These are phyloP conservation scores for Atta colombica DNA, from an alignment of 1,140 invertebrate species.

Conservation along the genomic window DNA sequence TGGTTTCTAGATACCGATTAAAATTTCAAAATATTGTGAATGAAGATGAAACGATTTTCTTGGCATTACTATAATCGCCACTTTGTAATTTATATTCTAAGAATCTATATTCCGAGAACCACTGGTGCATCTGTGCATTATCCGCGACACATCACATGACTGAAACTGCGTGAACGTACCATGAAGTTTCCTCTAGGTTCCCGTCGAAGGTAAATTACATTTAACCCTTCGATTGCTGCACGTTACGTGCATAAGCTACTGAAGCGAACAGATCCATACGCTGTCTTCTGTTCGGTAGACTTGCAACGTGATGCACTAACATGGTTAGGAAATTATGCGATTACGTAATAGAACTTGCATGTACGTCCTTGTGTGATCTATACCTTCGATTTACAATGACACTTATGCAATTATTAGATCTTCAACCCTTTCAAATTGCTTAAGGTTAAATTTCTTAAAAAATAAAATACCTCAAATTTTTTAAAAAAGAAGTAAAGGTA, in stretches of 20 bases:
- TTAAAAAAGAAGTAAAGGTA: neutral
- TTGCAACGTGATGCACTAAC: conserved; percentile 42
- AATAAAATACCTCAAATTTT: neutral
- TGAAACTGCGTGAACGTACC: conserved; percentile 36
- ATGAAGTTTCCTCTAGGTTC: conserved; percentile 40
- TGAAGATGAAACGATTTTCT: neutral
- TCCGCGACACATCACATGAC: conserved; percentile 3
- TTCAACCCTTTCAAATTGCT: neutral
- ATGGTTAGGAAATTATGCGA: conserved; percentile 35
- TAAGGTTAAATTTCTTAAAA: neutral
- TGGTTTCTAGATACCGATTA: neutral
- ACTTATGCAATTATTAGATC: neutral
- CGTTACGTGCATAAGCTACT: conserved; percentile 53
- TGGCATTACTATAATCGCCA: neutral
- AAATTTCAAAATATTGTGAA: neutral
- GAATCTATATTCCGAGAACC: conserved; percentile 10
- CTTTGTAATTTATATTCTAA: neutral
- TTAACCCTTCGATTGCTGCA: conserved; percentile 50
- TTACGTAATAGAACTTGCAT: conserved; percentile 48
- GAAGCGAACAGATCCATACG: conserved; percentile 46
- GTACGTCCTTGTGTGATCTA: neutral
- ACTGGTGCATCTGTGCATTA: conserved; percentile 13
- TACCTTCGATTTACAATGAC: conserved; percentile 28
- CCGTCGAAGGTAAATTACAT: conserved; percentile 49
- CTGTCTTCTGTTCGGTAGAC: conserved; percentile 35